phyloP scores from a whole-genome alignment of 2,797 vertebrate genomes.

The Hippopotamyrus pictus region DNA sequence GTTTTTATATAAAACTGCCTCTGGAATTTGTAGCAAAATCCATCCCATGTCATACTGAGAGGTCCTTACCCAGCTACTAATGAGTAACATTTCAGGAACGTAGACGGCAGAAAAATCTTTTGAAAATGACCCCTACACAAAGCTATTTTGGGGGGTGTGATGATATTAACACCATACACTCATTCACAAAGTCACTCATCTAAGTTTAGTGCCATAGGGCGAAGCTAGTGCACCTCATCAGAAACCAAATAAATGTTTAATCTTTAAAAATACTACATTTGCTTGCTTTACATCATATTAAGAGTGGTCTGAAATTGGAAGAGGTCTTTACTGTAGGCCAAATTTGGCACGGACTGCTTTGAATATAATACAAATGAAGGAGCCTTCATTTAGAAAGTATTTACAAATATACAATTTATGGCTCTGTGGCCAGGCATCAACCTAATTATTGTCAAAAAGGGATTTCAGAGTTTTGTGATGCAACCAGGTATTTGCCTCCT shows the following conservation, averaged over 20 bases:
- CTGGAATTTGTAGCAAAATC: not conserved
- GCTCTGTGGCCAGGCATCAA: not conserved
- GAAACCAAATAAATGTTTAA: not conserved
- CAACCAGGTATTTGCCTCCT: not conserved
- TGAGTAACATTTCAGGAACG: not conserved
- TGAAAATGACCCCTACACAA: not conserved
- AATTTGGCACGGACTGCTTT: not conserved
- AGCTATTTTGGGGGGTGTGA: not conserved
- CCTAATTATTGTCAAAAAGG: not conserved
- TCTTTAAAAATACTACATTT: not conserved
- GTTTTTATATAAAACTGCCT: not conserved
- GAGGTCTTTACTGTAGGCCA: not conserved
- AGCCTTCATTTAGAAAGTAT: slow-evolving; percentile 6
- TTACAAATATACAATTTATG: slow-evolving; percentile 16
- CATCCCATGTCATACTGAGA: not conserved
- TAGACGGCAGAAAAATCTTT: not conserved
- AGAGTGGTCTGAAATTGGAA: not conserved
- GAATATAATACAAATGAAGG: not conserved
- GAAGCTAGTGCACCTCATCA: not conserved
- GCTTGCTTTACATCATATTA: not conserved
- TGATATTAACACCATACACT: not conserved
- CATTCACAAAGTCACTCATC: not conserved
- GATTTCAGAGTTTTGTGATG: not conserved
- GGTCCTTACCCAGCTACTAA: not conserved
- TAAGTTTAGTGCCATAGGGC: not conserved